Base-by-base conservation (phyloP, 2,888 invertebrate genomes). In the Sarcophaga carnaria region DNA sequence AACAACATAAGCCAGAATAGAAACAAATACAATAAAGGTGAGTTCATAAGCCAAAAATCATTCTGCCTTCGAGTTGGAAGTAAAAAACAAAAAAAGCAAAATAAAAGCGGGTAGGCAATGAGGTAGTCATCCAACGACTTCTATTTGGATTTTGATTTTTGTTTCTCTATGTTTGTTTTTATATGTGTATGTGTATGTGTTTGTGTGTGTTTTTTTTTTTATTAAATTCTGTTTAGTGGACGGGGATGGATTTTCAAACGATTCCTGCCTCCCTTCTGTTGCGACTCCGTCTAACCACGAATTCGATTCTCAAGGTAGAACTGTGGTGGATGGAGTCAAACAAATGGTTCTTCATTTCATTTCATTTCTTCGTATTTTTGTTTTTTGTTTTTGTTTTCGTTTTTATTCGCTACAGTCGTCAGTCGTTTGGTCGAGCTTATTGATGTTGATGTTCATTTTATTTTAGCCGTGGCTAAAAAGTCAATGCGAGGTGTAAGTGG, bases 1-100 rank as follows among this genome's bases (percentile, higher is more conserved):
- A 60, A 37, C 25, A 70, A 79, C 70, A 47, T 64, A 64, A 78
- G 63, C 79, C 14, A 81, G 70, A 62, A 80, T 80, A 76, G 27
- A 59, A 71, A 54, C 47, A 47, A 71, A 71, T 66, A 54, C 47
- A 47, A 71, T 66, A 81, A 84, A 87, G 81, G 87, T 87, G 80
- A 84, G 87, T 87, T 87, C 84, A 84, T 75, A 84, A 81, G 84
- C 78, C 81, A 80, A 84, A 83, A 70, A 62, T 14, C 49, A 86
- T 81, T 72, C 70, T 60, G 27, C 75, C 74, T 72, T 77, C 63
- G n/a, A 80, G 74, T 45, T 81, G 62, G 64, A 63, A 27, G 25
- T 12, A 74, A 54, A 54, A 54, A 54, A 54, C 3, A 4, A 14
- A 14, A 49, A 14, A 14, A 14, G 49, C 14, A 49, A 54, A 54